These are phyloP conservation scores for Cettia cetti DNA, from an alignment of 2,113 vertebrate genomes.

Conservation along the genomic window DNA sequence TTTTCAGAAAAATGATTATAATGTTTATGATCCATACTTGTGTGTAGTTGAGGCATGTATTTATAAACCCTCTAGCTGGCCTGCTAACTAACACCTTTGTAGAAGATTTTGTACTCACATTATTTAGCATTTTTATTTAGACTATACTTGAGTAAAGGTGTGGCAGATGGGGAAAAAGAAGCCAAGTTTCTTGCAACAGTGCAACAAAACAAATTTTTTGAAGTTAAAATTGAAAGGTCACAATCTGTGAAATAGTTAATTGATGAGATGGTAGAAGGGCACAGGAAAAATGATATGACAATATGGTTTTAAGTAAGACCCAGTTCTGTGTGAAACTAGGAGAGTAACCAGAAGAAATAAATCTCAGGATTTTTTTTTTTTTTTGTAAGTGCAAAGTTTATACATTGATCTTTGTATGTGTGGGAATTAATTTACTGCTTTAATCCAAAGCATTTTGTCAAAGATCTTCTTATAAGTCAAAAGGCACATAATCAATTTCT, in stretches of 20 bases:
- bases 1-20: not conserved
- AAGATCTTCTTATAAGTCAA: not conserved
- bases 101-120: not conserved
- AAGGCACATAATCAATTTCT: not conserved
- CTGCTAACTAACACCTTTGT: not conserved
- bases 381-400: not conserved
- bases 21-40: not conserved
- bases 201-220: not conserved
- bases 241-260: not conserved
- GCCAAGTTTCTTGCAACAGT: not conserved
- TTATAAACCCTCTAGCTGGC: not conserved
- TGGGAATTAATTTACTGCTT: not conserved
- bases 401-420: not conserved
- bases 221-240: not conserved
- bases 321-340: not conserved
- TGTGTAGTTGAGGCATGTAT: not conserved
- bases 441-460: not conserved
- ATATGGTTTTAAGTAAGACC: not conserved
- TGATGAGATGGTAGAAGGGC: not conserved
- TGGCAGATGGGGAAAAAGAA: not conserved
- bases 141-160: not conserved
- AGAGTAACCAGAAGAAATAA: not conserved
- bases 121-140: not conserved
- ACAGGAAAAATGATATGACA: not conserved
- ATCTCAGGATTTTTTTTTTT: not conserved